These are phyloP conservation scores for Bombus huntii DNA, from an alignment of 1,140 invertebrate species.

Conservation along the genomic window DNA sequence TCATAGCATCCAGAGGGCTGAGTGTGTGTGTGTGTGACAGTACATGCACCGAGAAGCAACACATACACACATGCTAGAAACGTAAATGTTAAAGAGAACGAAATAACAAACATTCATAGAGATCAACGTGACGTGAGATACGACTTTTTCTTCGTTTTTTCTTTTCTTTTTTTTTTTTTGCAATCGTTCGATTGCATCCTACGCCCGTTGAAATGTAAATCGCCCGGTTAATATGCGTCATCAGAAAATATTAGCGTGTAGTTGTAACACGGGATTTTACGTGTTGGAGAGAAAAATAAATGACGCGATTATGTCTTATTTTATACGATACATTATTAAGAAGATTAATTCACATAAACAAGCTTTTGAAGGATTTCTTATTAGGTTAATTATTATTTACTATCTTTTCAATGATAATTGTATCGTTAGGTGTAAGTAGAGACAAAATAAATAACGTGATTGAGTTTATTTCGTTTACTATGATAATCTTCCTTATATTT, in stretches of 20 bases:
- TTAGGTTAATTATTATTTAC: no score
- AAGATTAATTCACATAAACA: no score
- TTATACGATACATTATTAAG: no score
- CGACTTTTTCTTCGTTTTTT: not conserved
- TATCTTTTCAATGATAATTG: no score
- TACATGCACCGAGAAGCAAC: slow-evolving; percentile 77
- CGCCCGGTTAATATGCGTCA: not conserved
- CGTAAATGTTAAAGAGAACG: slow-evolving; percentile 68
- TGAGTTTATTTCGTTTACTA: not conserved
- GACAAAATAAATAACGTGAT: not conserved
- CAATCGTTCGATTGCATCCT: not conserved
- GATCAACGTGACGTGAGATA: slow-evolving; percentile 5
- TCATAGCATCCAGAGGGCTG: slow-evolving; percentile 72
- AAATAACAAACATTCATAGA: slow-evolving; percentile 67
- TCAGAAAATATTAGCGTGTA: not conserved
- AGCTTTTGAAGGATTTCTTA: no score
- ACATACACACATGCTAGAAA: slow-evolving; percentile 78
- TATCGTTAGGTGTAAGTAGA: no score
- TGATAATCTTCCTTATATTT: no score
- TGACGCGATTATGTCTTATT: not conserved
- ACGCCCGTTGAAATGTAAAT: slow-evolving; percentile 19
- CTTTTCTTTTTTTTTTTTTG: not conserved
- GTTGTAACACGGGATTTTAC: not conserved
- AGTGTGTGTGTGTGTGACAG: slow-evolving; percentile 70
- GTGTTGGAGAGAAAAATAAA: not conserved